phyloP scores from a whole-genome alignment of 2,797 vertebrate species.

The Phoeniculus purpureus region DNA sequence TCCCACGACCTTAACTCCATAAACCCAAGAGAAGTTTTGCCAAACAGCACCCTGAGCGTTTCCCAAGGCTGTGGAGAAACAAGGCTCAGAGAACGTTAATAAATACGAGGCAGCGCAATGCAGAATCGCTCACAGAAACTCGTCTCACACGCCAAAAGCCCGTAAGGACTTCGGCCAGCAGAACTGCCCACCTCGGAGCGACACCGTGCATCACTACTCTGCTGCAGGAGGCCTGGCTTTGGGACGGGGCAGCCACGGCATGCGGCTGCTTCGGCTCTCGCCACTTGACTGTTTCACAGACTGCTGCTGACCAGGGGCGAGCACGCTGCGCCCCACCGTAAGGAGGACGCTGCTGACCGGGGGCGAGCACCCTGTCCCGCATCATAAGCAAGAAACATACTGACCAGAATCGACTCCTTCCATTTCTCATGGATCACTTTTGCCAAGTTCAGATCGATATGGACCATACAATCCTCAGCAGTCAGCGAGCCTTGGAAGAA shows the following conservation, averaged over 20 bases:
- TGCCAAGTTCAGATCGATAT: constrained; percentile 93
- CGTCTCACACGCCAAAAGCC: background rate
- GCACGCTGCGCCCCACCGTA: too few species aligned
- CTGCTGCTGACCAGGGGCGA: too few species aligned
- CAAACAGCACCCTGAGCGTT: background rate
- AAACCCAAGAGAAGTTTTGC: background rate
- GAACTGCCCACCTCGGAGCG: background rate
- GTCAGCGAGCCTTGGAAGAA: constrained; percentile 82
- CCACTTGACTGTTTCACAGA: too few species aligned
- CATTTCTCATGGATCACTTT: constrained; percentile 95
- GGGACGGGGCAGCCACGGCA: background rate
- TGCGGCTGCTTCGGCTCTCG: background rate
- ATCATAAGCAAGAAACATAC: constrained; percentile 63
- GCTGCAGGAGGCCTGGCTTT: background rate
- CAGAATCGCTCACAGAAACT: background rate
- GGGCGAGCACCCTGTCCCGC: background rate
- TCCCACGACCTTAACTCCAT: background rate
- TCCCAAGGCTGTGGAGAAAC: background rate
- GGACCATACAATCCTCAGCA: constrained; percentile 89
- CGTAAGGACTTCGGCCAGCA: background rate
- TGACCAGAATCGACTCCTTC: constrained; percentile 95
- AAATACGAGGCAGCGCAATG: accelerated
- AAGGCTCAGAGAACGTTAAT: background rate
- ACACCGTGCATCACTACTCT: background rate
- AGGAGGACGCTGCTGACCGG: too few species aligned